Evolutionary conservation across 1,140 invertebrate genomes (phyloP), one percentile per base, ranked within the genome.

Genomic region (Heliconius hewitsoni): DNA sequence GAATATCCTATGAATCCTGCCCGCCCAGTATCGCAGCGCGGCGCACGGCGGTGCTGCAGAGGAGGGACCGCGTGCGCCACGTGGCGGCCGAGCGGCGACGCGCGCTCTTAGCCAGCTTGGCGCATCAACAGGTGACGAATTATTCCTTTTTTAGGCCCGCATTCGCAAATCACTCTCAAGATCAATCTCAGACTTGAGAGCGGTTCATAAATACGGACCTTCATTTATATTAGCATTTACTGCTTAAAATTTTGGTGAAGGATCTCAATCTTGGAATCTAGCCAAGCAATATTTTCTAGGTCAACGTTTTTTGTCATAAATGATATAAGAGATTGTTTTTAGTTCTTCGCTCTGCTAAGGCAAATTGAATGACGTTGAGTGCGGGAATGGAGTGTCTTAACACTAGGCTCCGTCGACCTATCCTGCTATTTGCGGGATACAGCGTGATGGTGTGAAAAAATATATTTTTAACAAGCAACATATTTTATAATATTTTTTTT

Each of bases 1-100:
- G 4, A 46, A 46, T 16, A 46, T 6, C 6, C 13, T 46, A 16
- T 46, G 1, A 46, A 46, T 46, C 16, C 3, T 46, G 13, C 42
- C 16, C 42, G 3, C 27, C 23, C 84, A 97, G 97, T 81, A 98
- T 98, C 83, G 95, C 96, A 71, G 96, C 97, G 1, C 96, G 97
- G 74, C 94, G 97, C 66, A 96, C 96, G 76, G 97, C 97, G 91
- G 98, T 99, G 18, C 78, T 98, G 16, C 95, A 95, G 34, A 95
- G 97, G 55, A 95, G 98, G 23, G 95, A 96, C 77, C 95, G 94
- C 1, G 97, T 99, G 0, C 97, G 97, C 82, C 96, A 96, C 30
- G 95, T 96, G 1, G 97, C 98, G 0, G 96, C 97, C 60, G 96
- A 96, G 75, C 95, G 98, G 19, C 95, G 96, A 76, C 95, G 96